These are phyloP conservation scores for Meandrusa payeni DNA, from an alignment of 2,888 invertebrate species.

Conservation along the genomic window DNA sequence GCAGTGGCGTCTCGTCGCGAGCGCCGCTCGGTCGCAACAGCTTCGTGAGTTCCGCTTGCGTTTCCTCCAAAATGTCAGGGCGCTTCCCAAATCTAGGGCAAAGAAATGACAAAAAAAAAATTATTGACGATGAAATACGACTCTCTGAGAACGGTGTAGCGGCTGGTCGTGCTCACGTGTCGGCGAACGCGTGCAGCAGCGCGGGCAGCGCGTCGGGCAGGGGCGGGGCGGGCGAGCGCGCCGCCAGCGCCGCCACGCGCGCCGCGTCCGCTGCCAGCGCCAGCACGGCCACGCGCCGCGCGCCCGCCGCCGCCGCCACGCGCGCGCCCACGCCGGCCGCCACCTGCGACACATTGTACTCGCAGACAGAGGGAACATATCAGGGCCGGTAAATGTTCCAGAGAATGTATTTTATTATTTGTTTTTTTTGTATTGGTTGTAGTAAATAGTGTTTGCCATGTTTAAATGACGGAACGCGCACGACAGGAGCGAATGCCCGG, in stretches of 20 bases:
- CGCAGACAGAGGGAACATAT: no score
- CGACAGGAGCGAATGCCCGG: no score
- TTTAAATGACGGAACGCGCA: no score
- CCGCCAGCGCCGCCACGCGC: slow-evolving; percentile 48
- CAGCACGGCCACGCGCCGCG: slow-evolving; percentile 51
- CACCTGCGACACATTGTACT: slow-evolving; percentile 30
- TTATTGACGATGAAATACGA: no score
- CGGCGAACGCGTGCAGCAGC: slow-evolving; percentile 32
- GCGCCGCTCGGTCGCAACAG: slow-evolving; percentile 49
- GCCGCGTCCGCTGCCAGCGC: slow-evolving; percentile 57
- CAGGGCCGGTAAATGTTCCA: no score
- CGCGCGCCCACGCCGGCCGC: slow-evolving; percentile 46
- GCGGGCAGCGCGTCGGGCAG: slow-evolving; percentile 30
- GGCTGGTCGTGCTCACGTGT: slow-evolving; percentile 39
- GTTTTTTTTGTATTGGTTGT: no score
- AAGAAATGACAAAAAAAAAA: no score
- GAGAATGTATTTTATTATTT: background rate
- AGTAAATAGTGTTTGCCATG: no score
- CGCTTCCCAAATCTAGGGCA: slow-evolving; percentile 37
- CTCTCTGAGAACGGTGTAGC: slow-evolving; percentile 22
- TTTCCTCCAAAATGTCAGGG: slow-evolving; percentile 57
- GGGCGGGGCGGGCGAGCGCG: slow-evolving; percentile 47
- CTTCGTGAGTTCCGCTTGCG: slow-evolving; percentile 45
- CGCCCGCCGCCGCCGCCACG: slow-evolving; percentile 52
- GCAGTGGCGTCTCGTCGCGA: slow-evolving; percentile 56